Percentiles rank a stretch among this genome's conserved stretches.
Conservation (phyloP, 2,113 vertebrate genomes). For the Oryzias woworae region DNA sequence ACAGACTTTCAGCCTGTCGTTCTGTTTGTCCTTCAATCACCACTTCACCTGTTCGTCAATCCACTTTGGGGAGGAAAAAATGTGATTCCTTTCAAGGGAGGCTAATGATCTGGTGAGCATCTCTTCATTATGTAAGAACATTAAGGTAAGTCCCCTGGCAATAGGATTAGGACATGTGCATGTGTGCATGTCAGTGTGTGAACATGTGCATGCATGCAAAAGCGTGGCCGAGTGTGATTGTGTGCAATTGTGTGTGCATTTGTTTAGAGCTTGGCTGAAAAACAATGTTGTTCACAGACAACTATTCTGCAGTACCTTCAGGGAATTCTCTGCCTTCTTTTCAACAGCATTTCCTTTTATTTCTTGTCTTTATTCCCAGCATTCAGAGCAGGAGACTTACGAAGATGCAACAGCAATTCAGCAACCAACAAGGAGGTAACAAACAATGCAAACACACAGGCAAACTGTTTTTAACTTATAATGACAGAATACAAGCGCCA, state of each 20-base stretch:
- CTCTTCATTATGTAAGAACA: constrained; percentile 43
- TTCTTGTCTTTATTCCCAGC: constrained; percentile 55
- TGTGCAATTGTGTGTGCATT: constrained; percentile 2
- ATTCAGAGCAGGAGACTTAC: constrained; percentile 20
- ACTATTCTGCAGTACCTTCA: constrained; percentile 44
- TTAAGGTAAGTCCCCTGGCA: constrained; percentile 37
- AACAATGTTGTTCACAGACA: constrained; percentile 44
- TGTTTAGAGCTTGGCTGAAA: constrained; percentile 28
- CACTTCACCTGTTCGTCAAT: constrained; percentile 3
- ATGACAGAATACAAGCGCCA: constrained; percentile 15
- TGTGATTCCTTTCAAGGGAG: constrained; percentile 24
- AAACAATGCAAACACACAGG: constrained; percentile 45
- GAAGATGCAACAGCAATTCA: constrained; percentile 56
- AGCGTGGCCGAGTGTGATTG: constrained; percentile 2
- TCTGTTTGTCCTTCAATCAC: constrained; percentile 34
- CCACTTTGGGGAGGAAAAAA: constrained; percentile 1
- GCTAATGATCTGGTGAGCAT: constrained; percentile 32
- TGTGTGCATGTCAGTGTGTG: constrained; percentile 11
- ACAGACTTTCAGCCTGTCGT: constrained; percentile 30
- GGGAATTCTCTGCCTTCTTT: constrained; percentile 62
- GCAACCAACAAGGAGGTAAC: constrained; percentile 42
- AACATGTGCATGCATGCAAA: background rate
- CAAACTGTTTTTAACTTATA: constrained; percentile 21
- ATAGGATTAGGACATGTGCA: constrained; percentile 28
- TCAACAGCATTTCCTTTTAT: constrained; percentile 48